Conservation (phyloP, 2,888 invertebrate genomes). For the Nephrotoma flavescens region DNA sequence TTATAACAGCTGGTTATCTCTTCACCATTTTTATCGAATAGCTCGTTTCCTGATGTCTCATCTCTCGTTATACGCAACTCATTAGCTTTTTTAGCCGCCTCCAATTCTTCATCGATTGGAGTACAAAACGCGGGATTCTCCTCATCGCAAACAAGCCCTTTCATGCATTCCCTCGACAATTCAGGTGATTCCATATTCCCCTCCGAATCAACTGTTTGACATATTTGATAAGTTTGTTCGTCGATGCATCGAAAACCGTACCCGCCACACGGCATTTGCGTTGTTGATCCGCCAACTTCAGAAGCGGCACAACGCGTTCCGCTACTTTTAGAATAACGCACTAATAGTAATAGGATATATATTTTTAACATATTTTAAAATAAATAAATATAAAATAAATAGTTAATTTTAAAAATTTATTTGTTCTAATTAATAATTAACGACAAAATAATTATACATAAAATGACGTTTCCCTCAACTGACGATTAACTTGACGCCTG, state of each 20-base stretch:
- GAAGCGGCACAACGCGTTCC: not conserved
- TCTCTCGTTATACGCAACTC: not conserved
- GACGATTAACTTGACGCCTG: not conserved
- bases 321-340: not conserved
- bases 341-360: not conserved
- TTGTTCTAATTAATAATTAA: not conserved
- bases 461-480: not conserved
- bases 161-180: slow-evolving; percentile 11
- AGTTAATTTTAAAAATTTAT: not conserved
- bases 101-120: slow-evolving; percentile 10
- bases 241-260: slow-evolving; percentile 16
- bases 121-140: slow-evolving; percentile 17
- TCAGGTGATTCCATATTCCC: slow-evolving; percentile 10
- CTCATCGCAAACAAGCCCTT: slow-evolving; percentile 15
- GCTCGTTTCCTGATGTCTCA: not conserved
- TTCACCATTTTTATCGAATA: not conserved
- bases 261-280: slow-evolving; percentile 12
- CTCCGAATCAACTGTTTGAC: slow-evolving; percentile 10
- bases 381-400: not conserved
- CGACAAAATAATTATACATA: not conserved
- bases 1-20: slow-evolving; percentile 3
- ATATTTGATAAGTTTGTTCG: slow-evolving; percentile 12
- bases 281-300: not conserved
- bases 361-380: not conserved
- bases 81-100: not conserved